Conservation (phyloP, 2,113 vertebrate genomes). For the Indicator maculatus region DNA sequence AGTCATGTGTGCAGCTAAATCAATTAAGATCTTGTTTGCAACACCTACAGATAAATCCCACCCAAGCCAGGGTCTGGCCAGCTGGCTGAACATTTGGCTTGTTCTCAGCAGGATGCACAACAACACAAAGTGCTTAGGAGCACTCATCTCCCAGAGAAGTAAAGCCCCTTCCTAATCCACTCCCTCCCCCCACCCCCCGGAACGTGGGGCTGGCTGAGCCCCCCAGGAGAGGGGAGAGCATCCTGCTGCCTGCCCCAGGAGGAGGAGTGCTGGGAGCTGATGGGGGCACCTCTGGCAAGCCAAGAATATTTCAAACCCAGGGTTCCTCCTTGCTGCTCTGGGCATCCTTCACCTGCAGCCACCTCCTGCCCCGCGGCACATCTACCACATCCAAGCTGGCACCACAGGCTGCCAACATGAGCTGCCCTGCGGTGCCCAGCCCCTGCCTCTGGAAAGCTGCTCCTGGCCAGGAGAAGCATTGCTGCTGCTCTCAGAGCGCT, state of each 20-base stretch:
- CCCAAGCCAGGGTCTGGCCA: neutral
- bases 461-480: neutral
- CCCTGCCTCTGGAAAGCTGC: accelerated
- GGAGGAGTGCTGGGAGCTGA: neutral
- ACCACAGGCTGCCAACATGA: accelerated
- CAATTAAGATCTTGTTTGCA: conserved; percentile 54
- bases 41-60: conserved; percentile 42
- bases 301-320: accelerated
- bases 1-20: conserved; percentile 16
- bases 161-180: conserved; percentile 57
- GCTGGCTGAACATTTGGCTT: conserved; percentile 31
- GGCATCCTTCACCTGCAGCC: neutral
- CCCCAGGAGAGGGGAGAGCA: neutral
- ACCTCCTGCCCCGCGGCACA: neutral
- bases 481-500: neutral
- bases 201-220: neutral
- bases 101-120: conserved; percentile 43
- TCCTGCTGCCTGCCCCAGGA: neutral
- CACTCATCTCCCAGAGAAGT: neutral
- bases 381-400: accelerated
- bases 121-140: neutral
- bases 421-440: accelerated
- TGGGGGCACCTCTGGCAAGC: neutral
- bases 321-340: accelerated
- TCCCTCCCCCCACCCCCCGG: neutral